phyloP scores from a whole-genome alignment of 30 jellyfish, hydroid and myxozoan genomes.

The Hydractinia symbiolongicarpus region DNA sequence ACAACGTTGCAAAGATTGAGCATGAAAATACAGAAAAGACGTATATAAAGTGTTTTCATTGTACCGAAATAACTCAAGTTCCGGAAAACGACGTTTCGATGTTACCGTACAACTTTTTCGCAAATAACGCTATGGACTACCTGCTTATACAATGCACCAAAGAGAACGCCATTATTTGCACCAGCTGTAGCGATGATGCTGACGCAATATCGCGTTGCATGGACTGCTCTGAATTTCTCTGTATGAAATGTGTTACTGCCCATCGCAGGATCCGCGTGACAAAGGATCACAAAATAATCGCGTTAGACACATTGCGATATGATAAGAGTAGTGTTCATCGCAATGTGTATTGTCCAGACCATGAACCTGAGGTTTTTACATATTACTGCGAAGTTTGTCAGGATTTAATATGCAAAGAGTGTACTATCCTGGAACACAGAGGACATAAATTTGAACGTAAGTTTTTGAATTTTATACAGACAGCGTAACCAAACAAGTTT shows the following conservation, averaged over 20 bases:
- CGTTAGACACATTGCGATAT: constrained; percentile 68
- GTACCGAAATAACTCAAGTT: constrained; percentile 51
- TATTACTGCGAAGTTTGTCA: constrained; percentile 87
- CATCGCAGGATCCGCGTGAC: constrained; percentile 89
- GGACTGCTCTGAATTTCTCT: constrained; percentile 85
- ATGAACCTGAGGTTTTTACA: constrained; percentile 67
- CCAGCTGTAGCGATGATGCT: constrained; percentile 75
- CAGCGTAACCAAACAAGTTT: too few species aligned
- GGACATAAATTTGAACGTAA: constrained; percentile 94
- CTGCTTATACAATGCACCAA: constrained; percentile 72
- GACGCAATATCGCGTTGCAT: constrained; percentile 91
- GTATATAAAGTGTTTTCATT: constrained; percentile 48
- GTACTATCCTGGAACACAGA: constrained; percentile 79
- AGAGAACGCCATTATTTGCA: constrained; percentile 66
- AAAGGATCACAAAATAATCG: constrained; percentile 76
- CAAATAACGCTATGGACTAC: constrained; percentile 80
- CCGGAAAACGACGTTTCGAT: constrained; percentile 71
- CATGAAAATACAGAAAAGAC: constrained; percentile 39
- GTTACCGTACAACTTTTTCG: constrained; percentile 82
- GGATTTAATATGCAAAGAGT: constrained; percentile 82
- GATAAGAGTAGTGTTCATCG: constrained; percentile 83
- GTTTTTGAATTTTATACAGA: not conserved
- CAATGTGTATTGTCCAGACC: constrained; percentile 77
- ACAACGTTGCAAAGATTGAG: constrained; percentile 49
- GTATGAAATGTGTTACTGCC: constrained; percentile 82